Conservation (phyloP, 2,797 vertebrate genomes). For the Adelosebastes latens region DNA sequence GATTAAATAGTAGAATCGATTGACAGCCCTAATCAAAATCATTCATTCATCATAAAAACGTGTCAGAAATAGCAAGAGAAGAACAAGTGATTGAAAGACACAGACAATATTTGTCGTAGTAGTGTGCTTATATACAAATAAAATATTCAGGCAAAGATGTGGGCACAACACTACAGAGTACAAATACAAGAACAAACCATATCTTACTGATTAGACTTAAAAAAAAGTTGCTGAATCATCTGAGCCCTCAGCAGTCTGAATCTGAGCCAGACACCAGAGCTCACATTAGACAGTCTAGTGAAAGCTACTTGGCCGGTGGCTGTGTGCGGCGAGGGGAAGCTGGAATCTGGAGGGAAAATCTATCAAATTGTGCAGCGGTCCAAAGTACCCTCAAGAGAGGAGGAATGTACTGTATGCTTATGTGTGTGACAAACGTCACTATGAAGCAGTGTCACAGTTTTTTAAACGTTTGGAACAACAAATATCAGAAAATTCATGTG, state of each 20-base stretch:
- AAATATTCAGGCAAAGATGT: not conserved
- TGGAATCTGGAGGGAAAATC: conserved; percentile 8
- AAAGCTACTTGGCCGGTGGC: conserved; percentile 24
- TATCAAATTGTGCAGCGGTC: not conserved
- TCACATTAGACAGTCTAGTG: conserved; percentile 15
- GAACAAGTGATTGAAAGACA: not conserved
- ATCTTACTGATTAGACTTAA: not conserved
- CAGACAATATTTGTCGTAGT: no score
- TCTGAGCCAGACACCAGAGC: conserved; percentile 8
- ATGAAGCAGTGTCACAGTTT: not conserved
- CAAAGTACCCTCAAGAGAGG: not conserved
- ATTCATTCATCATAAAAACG: no score
- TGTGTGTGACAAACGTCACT: not conserved
- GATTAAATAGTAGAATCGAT: no score
- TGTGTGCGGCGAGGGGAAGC: not conserved
- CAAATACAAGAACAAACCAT: not conserved
- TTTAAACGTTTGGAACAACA: not conserved
- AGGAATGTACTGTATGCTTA: not conserved
- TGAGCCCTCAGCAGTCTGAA: conserved; percentile 3
- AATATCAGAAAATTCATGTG: not conserved
- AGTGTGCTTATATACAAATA: not conserved
- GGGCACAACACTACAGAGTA: not conserved
- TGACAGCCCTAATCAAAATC: no score
- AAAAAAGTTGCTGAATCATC: conserved; percentile 28
- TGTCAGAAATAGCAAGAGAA: not conserved